A percentile compares a stretch with the other conserved stretches of the same genome.
These are phyloP conservation scores for Drosophila pruinosa DNA, from an alignment of 1,140 invertebrate genomes.

Conservation along the genomic window DNA sequence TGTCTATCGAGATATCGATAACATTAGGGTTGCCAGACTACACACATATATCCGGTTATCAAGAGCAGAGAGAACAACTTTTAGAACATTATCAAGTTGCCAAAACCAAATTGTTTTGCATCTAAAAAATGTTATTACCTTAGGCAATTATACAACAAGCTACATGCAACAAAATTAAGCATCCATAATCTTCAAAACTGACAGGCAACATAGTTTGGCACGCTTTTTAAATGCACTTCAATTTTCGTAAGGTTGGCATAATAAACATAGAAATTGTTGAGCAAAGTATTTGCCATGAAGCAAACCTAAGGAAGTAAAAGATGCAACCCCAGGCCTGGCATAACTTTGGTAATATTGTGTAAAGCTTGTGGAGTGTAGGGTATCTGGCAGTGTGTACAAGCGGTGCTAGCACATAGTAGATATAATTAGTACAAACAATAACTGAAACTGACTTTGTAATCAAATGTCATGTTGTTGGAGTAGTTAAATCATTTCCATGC, in stretches of 20 bases:
- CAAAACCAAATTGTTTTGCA: not conserved
- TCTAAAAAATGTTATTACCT: not conserved
- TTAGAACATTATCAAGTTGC: too few species aligned
- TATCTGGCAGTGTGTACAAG: not conserved
- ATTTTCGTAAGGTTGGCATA: not conserved
- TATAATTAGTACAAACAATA: slow-evolving; percentile 3
- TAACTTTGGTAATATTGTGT: not conserved
- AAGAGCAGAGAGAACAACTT: too few species aligned
- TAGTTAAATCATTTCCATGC: slow-evolving; percentile 20
- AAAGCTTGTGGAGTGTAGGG: not conserved
- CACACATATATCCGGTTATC: too few species aligned
- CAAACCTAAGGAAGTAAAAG: not conserved
- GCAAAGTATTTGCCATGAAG: not conserved
- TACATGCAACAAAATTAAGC: not conserved
- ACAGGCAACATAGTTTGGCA: not conserved
- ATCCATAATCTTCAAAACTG: not conserved
- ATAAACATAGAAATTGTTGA: slow-evolving; percentile 4
- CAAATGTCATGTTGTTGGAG: slow-evolving; percentile 18
- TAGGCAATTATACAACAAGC: not conserved
- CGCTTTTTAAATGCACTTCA: not conserved
- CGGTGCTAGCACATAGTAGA: not conserved
- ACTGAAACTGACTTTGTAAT: slow-evolving; percentile 11
- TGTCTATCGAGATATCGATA: too few species aligned
- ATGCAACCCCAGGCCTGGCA: not conserved
- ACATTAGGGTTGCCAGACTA: too few species aligned